Evolutionary conservation across 2,888 invertebrate species (phyloP).

Genomic region (Drosophila vallismaia): DNA sequence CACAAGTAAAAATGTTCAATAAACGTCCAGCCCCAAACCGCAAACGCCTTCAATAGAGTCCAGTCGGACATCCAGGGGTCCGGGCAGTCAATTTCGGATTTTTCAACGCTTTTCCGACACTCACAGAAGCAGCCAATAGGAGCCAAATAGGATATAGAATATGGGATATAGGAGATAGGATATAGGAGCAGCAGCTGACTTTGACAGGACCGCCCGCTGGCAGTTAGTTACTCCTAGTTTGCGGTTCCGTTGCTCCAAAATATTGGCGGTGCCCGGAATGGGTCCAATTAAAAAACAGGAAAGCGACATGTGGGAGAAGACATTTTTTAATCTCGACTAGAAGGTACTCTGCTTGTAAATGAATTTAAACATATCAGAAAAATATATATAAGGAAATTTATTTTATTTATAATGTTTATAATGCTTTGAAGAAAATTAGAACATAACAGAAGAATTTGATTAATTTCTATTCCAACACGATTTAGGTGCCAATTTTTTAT

Average conservation of each 20-base stretch:
- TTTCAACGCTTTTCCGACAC: slow-evolving; percentile 49
- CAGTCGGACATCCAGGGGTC: slow-evolving; percentile 36
- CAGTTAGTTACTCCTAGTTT: slow-evolving; percentile 73
- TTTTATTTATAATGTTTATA: not conserved
- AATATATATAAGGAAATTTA: not conserved
- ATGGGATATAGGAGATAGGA: not conserved
- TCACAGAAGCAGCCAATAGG: slow-evolving; percentile 8
- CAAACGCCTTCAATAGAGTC: slow-evolving; percentile 73
- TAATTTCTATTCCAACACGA: no score
- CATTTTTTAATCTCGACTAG: not conserved
- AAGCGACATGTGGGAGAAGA: slow-evolving; percentile 22
- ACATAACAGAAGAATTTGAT: no score
- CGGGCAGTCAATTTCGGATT: slow-evolving; percentile 71
- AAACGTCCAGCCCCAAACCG: slow-evolving; percentile 70
- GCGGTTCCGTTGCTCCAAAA: slow-evolving; percentile 59
- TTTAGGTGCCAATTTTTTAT: no score
- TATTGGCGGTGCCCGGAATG: slow-evolving; percentile 43
- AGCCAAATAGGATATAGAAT: slow-evolving; percentile 16
- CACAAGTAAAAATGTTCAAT: slow-evolving; percentile 78
- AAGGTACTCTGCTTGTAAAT: not conserved
- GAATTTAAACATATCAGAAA: not conserved
- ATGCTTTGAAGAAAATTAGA: not conserved
- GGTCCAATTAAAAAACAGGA: slow-evolving; percentile 63
- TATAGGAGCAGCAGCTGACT: slow-evolving; percentile 63
- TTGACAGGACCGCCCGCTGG: slow-evolving; percentile 67